These are phyloP conservation scores for Elaeidobius kamerunicus DNA, from an alignment of 2,888 invertebrate genomes.

Conservation along the genomic window DNA sequence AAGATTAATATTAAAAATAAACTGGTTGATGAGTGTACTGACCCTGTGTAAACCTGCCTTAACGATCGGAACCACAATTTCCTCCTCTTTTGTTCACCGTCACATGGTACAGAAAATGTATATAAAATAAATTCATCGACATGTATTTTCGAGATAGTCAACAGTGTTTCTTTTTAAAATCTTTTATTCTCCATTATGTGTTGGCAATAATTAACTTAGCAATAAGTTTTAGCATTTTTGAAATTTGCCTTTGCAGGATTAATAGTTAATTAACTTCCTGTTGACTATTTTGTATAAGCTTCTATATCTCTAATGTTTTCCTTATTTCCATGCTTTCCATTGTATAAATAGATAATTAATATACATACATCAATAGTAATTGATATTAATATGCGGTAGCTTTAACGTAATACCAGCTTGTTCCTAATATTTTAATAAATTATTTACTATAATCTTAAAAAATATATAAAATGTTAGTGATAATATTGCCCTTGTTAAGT, in stretches of 20 bases:
- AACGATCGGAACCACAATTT: no score
- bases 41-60: no score
- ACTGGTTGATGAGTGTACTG: no score
- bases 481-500: slow-evolving; percentile 20
- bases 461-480: slow-evolving; percentile 22
- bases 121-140: neutral
- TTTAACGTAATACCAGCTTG: slow-evolving; percentile 30
- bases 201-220: no score
- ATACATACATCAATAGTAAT: slow-evolving; percentile 11
- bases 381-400: slow-evolving; percentile 28
- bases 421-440: slow-evolving; percentile 31
- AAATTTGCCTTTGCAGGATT: neutral
- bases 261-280: neutral
- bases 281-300: neutral
- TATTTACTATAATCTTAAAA: slow-evolving; percentile 17
- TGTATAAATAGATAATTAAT: slow-evolving; percentile 2
- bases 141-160: neutral
- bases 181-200: neutral
- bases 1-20: no score
- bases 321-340: neutral
- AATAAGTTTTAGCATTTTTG: no score
- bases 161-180: neutral
- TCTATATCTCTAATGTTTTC: neutral
- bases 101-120: no score
- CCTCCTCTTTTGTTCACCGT: no score